Conservation (phyloP, 2,797 vertebrate species). For the Emydoidea blandingii region DNA sequence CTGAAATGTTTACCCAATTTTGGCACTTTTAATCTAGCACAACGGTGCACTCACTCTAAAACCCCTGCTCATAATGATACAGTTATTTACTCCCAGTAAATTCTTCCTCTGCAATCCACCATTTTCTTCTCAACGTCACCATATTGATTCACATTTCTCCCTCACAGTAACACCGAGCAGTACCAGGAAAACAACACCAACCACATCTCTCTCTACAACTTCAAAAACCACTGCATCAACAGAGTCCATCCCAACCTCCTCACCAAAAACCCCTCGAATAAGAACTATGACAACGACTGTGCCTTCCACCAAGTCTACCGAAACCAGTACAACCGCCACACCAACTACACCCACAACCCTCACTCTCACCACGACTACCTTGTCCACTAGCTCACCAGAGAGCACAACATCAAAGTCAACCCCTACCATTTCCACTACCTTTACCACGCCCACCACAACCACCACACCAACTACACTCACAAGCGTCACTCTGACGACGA, state of each 20-base stretch:
- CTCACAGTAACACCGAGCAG: not conserved
- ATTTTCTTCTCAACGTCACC: not conserved
- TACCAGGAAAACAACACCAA: not conserved
- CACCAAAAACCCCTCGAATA: too few species aligned
- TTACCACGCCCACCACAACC: fast-evolving
- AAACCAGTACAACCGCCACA: too few species aligned
- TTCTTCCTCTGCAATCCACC: not conserved
- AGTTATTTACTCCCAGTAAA: fast-evolving
- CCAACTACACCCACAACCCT: not conserved
- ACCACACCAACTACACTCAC: too few species aligned
- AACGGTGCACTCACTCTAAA: too few species aligned
- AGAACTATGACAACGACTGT: not conserved
- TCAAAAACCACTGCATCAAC: not conserved
- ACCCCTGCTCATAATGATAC: too few species aligned
- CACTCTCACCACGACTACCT: not conserved
- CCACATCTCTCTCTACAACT: not conserved
- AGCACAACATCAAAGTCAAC: not conserved
- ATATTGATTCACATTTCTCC: not conserved
- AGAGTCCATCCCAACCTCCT: not conserved
- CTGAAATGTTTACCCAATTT: too few species aligned
- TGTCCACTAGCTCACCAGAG: not conserved
- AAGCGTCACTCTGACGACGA: too few species aligned
- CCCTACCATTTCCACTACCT: not conserved
- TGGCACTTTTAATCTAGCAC: too few species aligned
- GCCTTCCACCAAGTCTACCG: not conserved